These are phyloP conservation scores for Butastur rufipennis DNA, from an alignment of 2,113 vertebrate genomes.

Conservation along the genomic window DNA sequence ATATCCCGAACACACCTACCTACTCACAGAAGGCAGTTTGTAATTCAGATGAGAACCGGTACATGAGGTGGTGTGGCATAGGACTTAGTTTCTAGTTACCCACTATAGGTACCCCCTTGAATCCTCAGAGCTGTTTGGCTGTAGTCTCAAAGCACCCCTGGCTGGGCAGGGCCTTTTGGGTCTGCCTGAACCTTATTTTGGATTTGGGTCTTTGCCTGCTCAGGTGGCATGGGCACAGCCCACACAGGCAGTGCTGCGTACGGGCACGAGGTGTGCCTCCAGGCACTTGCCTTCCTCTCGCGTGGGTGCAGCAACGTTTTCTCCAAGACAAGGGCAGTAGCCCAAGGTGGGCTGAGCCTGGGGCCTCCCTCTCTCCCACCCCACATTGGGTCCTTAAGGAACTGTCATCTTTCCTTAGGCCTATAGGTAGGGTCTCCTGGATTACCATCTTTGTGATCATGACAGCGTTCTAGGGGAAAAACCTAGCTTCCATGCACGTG, in stretches of 20 bases:
- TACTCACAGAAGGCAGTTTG: not conserved
- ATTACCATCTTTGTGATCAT: not conserved
- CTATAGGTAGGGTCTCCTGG: not conserved
- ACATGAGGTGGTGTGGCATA: not conserved
- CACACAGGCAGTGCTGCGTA: accelerated
- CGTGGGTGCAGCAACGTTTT: not conserved
- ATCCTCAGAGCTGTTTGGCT: not conserved
- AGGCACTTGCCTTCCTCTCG: not conserved
- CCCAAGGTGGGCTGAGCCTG: not conserved
- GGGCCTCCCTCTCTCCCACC: not conserved
- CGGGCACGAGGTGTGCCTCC: accelerated
- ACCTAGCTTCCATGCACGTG: not conserved
- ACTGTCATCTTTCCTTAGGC: not conserved
- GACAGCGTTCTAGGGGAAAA: accelerated
- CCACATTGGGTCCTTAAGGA: not conserved
- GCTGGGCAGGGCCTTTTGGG: not conserved
- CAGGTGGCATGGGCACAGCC: not conserved
- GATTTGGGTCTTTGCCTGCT: not conserved
- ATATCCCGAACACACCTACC: not conserved
- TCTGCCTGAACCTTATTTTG: not conserved
- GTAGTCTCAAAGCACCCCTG: not conserved
- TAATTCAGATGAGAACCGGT: not conserved
- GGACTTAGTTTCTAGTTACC: not conserved
- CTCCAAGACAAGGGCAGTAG: not conserved
- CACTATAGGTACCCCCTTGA: not conserved